Percentiles rank a stretch among this genome's conserved stretches.
Conservation (phyloP, 2,888 invertebrate genomes). For the Hirtodrosophila histrioides region DNA sequence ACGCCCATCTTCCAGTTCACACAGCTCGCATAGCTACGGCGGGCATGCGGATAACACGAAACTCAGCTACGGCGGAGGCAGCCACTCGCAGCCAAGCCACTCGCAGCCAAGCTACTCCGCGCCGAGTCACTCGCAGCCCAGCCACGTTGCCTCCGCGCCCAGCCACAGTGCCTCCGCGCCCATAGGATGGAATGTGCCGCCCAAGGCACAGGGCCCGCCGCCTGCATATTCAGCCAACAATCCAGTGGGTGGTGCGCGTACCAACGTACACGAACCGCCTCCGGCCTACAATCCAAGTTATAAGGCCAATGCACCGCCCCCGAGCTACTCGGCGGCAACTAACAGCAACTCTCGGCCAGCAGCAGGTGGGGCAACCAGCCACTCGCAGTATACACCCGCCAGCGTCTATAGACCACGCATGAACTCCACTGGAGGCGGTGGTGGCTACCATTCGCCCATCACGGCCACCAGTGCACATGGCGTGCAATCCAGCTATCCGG, state of each 20-base stretch:
- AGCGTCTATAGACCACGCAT: constrained; percentile 63
- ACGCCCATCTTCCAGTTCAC: constrained; percentile 40
- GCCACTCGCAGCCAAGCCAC: constrained; percentile 44
- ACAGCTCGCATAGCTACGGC: constrained; percentile 13
- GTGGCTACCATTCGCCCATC: constrained; percentile 72
- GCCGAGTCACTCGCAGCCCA: constrained; percentile 38
- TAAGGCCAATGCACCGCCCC: constrained; percentile 75
- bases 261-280: constrained; percentile 81
- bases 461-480: constrained; percentile 72
- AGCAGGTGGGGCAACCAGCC: constrained; percentile 4
- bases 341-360: constrained; percentile 56
- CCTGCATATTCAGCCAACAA: constrained; percentile 81
- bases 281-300: constrained; percentile 80
- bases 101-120: background rate
- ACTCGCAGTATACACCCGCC: constrained; percentile 64
- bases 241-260: constrained; percentile 80
- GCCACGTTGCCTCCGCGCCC: constrained; percentile 11
- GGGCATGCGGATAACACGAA: constrained; percentile 46
- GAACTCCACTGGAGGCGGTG: constrained; percentile 67
- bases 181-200: constrained; percentile 83
- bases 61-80: constrained; percentile 68
- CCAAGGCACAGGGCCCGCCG: constrained; percentile 82
- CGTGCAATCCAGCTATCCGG: constrained; percentile 81
- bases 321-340: constrained; percentile 71
- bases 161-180: constrained; percentile 64